Conservation (phyloP, 2,797 vertebrate genomes). For the Parauchenoglanis punctatus region DNA sequence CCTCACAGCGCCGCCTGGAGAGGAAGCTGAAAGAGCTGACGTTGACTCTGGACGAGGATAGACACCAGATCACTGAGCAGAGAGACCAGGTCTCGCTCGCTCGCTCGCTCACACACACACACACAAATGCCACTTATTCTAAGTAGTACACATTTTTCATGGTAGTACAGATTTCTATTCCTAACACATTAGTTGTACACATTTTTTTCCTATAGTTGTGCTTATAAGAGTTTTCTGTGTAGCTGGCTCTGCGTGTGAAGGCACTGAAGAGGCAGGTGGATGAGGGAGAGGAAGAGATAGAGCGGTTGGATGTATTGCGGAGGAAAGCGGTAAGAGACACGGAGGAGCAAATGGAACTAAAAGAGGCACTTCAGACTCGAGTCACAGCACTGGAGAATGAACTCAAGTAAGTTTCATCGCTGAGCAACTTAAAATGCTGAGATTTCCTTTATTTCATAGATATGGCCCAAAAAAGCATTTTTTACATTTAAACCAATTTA, state of each 20-base stretch:
- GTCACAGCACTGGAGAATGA: constrained; percentile 84
- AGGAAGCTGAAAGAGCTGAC: constrained; percentile 91
- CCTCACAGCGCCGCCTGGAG: constrained; percentile 87
- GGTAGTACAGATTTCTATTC: no score
- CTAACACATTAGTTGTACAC: no score
- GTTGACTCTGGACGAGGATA: constrained; percentile 89
- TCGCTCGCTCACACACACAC: neutral
- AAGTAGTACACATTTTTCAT: neutral
- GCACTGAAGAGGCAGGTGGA: constrained; percentile 97
- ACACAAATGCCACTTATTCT: neutral
- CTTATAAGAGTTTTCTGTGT: constrained; percentile 21
- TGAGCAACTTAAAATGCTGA: neutral
- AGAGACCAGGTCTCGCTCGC: constrained; percentile 84
- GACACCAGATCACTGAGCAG: constrained; percentile 86
- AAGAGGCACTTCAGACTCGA: constrained; percentile 85
- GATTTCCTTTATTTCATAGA: neutral
- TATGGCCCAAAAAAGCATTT: neutral
- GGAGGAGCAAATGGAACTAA: constrained; percentile 91
- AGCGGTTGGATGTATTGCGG: constrained; percentile 82
- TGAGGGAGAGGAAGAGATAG: constrained; percentile 90
- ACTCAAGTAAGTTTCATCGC: constrained; percentile 40
- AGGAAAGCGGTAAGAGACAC: constrained; percentile 89
- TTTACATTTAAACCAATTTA: neutral
- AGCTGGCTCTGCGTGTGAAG: constrained; percentile 90
- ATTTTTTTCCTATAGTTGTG: neutral